Conservation (phyloP, 2,888 invertebrate species). For the Polietes domitor region DNA sequence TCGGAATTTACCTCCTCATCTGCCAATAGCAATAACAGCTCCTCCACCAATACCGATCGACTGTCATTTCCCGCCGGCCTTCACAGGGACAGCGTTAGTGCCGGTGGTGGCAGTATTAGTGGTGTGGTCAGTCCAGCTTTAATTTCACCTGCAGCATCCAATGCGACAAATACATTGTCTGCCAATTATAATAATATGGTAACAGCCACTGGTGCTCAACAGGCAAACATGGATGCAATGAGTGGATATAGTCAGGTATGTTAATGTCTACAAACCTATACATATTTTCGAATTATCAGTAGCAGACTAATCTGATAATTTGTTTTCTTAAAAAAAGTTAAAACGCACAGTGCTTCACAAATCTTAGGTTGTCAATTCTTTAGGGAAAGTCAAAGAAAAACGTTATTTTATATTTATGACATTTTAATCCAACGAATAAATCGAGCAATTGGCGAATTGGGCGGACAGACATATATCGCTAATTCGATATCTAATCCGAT, state of each 20-base stretch:
- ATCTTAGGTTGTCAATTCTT: too few relatives aligned
- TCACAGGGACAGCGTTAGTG: conserved; percentile 64
- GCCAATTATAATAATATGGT: conserved; percentile 77
- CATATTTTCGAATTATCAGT: too few relatives aligned
- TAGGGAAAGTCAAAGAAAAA: too few relatives aligned
- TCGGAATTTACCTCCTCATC: conserved; percentile 77
- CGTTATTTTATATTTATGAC: too few relatives aligned
- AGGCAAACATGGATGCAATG: conserved; percentile 78
- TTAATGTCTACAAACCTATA: neutral
- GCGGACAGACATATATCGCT: too few relatives aligned
- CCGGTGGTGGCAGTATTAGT: conserved; percentile 62
- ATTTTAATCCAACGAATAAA: too few relatives aligned
- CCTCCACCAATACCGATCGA: conserved; percentile 49
- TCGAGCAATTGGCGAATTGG: too few relatives aligned
- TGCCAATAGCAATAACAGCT: conserved; percentile 33
- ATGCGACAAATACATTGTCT: conserved; percentile 46
- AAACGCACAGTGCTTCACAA: too few relatives aligned
- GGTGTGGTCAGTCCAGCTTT: conserved; percentile 61
- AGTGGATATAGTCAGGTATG: conserved; percentile 79
- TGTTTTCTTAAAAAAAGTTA: too few relatives aligned
- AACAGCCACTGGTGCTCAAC: conserved; percentile 78
- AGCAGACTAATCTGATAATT: too few relatives aligned
- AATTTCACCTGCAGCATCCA: conserved; percentile 53
- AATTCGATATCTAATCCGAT: too few relatives aligned
- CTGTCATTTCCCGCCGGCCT: conserved; percentile 68